Base-by-base conservation (phyloP, 2,797 vertebrate genomes). In the Gymnothorax reevesii region DNA sequence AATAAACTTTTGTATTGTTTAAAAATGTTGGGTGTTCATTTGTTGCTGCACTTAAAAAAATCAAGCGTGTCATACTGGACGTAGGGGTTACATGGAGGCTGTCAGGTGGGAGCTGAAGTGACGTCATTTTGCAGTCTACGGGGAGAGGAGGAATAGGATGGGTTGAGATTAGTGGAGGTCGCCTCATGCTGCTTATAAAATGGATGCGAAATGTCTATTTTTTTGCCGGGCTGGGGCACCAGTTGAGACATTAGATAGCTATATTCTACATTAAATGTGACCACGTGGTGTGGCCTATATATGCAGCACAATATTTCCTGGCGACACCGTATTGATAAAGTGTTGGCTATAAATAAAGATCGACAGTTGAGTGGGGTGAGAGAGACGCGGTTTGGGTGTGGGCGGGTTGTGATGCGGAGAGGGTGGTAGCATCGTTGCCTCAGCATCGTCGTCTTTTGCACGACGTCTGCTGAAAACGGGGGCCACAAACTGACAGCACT, bases 301-400 rank as follows among this genome's bases (percentile, higher is more conserved):
- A 49, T n/a, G n/a, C 91, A 90, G 89, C 86, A 77, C 54, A n/a
- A 77, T 42, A 42, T 42, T 42, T 42, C 33, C 33, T 33, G 86
- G 57, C 60, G 8, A 33, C 75, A 57, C 84, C 7, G 64, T 84
- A 52, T 20, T 79, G 73, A 55, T 82, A 84, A 33, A 69, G 59
- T 25, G 5, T 27, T 87, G 89, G 89, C 85, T 86, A 87, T 75
- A 92, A 80, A 92, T 90, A 91, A 22, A 92, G 91, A 92, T 92
- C 64, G 66, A 15, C 60, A 8, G 82, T 7, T 57, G 83, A 73
- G 71, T 3, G 49, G 79, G 12, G 89, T 88, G 89, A 94, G 95
- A 97, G 95, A 95, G 95, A 96, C 96, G 96, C 95, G 96, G 95
- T 96, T 95, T 96, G 95, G 96, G 95, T 96, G 96, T 96, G 95